Percentiles rank a stretch among this genome's conserved stretches.
phyloP scores from a whole-genome alignment of 1,140 invertebrate genomes.

The Bombus huntii region DNA sequence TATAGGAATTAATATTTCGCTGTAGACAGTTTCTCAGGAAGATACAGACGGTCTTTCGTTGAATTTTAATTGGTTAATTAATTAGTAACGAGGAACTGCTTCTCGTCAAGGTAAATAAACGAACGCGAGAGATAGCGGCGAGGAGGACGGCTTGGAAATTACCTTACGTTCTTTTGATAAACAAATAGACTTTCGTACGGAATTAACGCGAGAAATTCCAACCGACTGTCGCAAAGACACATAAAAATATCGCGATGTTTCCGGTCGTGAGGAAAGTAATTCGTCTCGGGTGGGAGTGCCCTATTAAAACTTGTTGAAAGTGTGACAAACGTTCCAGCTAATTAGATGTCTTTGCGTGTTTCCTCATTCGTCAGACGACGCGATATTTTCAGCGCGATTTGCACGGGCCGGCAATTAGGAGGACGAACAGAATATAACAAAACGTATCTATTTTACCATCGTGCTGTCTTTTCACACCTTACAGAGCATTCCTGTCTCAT shows the following conservation, averaged over 20 bases:
- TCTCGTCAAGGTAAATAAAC: conserved; percentile 1
- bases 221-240: background rate
- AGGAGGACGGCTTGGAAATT: background rate
- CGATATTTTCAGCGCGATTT: conserved; percentile 46
- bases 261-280: background rate
- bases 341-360: conserved; percentile 32
- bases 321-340: conserved; percentile 34
- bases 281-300: background rate
- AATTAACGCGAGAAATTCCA: conserved; percentile 1
- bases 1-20: conserved; percentile 25
- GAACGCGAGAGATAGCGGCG: background rate
- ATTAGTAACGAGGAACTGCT: conserved; percentile 10
- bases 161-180: background rate
- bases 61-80: conserved; percentile 50
- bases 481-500: background rate
- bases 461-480: background rate
- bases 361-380: conserved; percentile 1
- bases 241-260: background rate
- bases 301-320: conserved; percentile 29
- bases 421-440: conserved; percentile 34
- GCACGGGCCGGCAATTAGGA: conserved; percentile 39
- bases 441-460: conserved; percentile 23
- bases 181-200: background rate
- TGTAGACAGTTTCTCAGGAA: background rate
- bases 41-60: conserved; percentile 1